Base-by-base conservation (phyloP, 2,888 invertebrate species). In the Polyommatus iphigenia region DNA sequence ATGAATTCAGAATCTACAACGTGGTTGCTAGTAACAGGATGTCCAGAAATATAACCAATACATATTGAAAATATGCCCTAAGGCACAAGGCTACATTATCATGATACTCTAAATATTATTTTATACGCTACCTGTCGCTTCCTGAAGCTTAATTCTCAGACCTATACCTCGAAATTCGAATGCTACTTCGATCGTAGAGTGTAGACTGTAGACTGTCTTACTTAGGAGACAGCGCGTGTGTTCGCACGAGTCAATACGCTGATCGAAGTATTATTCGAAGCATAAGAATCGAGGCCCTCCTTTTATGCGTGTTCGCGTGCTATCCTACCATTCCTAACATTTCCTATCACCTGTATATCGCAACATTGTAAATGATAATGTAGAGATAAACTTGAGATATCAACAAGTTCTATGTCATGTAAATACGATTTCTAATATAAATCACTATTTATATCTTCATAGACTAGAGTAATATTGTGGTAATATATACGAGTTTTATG, bases 321-420 rank as follows among this genome's bases (percentile, higher is more conserved):
- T 73, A 46, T 46, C 20, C 24, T 73, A 15, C 24, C 46, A 46
- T 73, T 13, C 41, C 24, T 73, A 24, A 13, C 73, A 46, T 73
- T 5, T 73, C 62, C 62, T 62, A 41, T 20, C 41, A 20, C 41
- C 73, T 24, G n/a, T 46, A 73, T 73, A 73, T 73, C 41, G 13
- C 46, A 24, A 29, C 46, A 50, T 50, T 6, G 75, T 75, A 75
- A 50, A 75, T 73, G 50, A 54, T 75, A 29, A 50, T 54, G 20
- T 73, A 3, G 18, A 50, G 75, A 54, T 54, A 41, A 41, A 20
- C 10, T 73, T 10, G 46, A 24, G 50, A 50, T 41, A 75, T 75
- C 67, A 67, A 67, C 29, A 32, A 67, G 20, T 67, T 18, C 15
- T 67, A 32, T 67, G 18, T 67, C 62, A 24, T 62, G 67, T 67